A percentile compares a stretch with the other conserved stretches of the same genome.
These are phyloP conservation scores for Cheirogaleus medius DNA, from an alignment of 2,113 vertebrate species.

Conservation along the genomic window DNA sequence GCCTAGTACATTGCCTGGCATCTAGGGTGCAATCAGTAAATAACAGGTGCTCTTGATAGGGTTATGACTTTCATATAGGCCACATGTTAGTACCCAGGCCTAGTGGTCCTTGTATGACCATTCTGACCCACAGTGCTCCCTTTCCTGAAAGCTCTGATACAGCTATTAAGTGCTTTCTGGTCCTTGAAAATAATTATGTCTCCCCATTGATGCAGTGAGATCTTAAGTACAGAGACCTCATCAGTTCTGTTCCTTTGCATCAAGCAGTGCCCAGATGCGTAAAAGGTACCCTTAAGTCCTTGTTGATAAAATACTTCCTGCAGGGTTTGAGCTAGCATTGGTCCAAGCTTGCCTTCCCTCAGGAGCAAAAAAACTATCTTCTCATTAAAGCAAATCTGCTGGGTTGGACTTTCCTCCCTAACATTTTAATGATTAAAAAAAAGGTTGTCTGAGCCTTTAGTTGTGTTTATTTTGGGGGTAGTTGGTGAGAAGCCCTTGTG, in stretches of 20 bases:
- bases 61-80: not conserved
- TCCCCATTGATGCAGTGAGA: not conserved
- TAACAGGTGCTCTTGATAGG: not conserved
- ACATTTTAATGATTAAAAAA: slow-evolving; percentile 74
- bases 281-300: slow-evolving; percentile 5
- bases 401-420: slow-evolving; percentile 66
- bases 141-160: not conserved
- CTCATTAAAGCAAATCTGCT: slow-evolving; percentile 35
- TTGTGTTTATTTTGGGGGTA: slow-evolving; percentile 71
- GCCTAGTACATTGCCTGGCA: not conserved
- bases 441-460: slow-evolving; percentile 37
- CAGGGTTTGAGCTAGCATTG: not conserved
- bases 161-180: slow-evolving; percentile 25
- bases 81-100: not conserved
- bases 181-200: not conserved
- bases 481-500: not conserved
- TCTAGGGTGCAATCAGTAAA: not conserved
- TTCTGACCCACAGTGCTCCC: not conserved
- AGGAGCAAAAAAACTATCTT: slow-evolving; percentile 32
- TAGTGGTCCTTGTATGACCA: not conserved
- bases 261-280: not conserved
- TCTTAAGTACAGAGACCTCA: slow-evolving; percentile 12
- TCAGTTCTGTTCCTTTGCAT: not conserved
- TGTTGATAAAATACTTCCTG: not conserved
- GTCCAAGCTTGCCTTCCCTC: not conserved